phyloP scores from a whole-genome alignment of 2,113 vertebrate species.

The Notarius quadriscutis region DNA sequence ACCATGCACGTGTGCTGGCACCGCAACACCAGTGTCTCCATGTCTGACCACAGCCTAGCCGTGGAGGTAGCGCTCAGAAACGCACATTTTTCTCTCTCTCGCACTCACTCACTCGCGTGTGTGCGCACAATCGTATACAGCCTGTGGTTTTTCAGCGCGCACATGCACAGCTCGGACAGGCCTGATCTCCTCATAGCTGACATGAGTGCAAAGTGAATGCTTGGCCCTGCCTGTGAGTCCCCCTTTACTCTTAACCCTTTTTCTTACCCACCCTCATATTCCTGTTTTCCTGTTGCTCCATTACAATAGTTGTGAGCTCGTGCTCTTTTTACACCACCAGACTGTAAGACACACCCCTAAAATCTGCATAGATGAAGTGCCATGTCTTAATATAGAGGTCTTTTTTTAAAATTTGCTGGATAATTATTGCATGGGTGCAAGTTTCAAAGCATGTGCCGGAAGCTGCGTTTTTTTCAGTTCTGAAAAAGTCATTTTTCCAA shows the following conservation, averaged over 20 bases:
- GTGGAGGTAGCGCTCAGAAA: constrained; percentile 82
- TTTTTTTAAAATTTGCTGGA: not conserved
- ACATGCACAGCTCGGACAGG: not conserved
- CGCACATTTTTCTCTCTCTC: not conserved
- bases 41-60: constrained; percentile 88
- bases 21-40: constrained; percentile 93
- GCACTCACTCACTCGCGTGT: not conserved
- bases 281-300: not conserved
- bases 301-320: not conserved
- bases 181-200: not conserved
- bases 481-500: no score
- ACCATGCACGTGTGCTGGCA: constrained; percentile 97
- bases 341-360: not conserved
- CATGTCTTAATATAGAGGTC: not conserved
- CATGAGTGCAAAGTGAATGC: not conserved
- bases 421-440: not conserved
- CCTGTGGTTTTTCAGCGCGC: not conserved
- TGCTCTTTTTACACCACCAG: not conserved
- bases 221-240: not conserved
- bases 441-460: no score
- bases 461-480: no score
- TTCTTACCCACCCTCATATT: not conserved
- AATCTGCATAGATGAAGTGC: not conserved
- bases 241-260: not conserved
- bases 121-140: not conserved